Evolutionary conservation across 2,797 vertebrate genomes (phyloP), one percentile per base, ranked within the genome.

Genomic region (Lithobates pipiens): DNA sequence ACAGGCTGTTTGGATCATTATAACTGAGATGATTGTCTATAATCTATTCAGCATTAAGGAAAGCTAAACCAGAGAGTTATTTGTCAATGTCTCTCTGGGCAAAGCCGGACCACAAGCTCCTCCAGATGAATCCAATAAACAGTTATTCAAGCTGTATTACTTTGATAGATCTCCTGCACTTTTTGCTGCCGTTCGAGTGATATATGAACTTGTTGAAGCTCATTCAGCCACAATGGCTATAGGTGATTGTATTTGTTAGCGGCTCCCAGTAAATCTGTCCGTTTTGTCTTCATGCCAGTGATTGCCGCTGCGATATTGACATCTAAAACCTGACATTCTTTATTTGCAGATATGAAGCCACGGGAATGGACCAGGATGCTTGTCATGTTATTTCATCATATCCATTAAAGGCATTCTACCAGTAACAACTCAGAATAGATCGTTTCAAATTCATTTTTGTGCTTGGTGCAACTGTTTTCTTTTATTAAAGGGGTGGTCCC

Each of bases 121-220:
- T 21, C 67, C 82, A 39, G 75, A 84, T 77, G 75, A 77, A 77
- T 84, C 74, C 70, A 84, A 77, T 84, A 84, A 84, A 84, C 74
- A 50, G 82, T 77, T 84, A 77, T 84, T 84, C 82, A 77, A 84
- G 65, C 65, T 69, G 70, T 68, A 77, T 77, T 65, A 54, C 74
- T 77, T 84, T 84, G 77, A 85, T 85, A 75, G 61, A 80, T 80
- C 61, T 80, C 54, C 46, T 27, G 57, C 72, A 85, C 71, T 74
- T 85, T 85, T 85, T 80, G 84, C 71, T 25, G 63, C 76, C 44
- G 54, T 42, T 63, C n/a, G 76, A 72, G 67, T 80, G 84, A 85
- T 75, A 73, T 75, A 81, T 86, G 71, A 80, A 85, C 78, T 80
- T 85, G 61, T 68, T 70, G 44, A 39, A 75, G 63, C 54, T 80